Evolutionary conservation across 2,888 invertebrate genomes (phyloP), one percentile per base, ranked within the genome.

Genomic region (Drosophila kuntzei): DNA sequence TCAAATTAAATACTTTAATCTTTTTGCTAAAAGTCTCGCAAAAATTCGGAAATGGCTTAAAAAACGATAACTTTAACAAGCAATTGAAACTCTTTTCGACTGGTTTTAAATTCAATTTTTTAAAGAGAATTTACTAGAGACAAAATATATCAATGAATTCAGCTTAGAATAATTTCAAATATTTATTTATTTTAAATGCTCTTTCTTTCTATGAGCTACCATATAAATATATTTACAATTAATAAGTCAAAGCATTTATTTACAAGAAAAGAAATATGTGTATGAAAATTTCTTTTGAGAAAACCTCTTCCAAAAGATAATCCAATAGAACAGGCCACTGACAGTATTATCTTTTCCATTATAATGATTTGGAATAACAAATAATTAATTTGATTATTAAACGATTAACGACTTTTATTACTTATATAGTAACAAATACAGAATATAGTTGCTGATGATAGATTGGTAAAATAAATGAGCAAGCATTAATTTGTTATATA

Each of bases 221-320:
- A 36, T 47, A 29, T n/a, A 49, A 34, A 22, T 53, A 27, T 53
- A 53, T 53, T 27, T 51, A 51, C 37, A 51, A 22, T 50, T 20
- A 12, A 39, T 27, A 18, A 16, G 12, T 12, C 6, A 50, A 50
- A 22, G 34, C 16, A 36, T 50, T 25, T 36, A 22, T 36, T 50
- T 47, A 29, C 34, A 22, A 9, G n/a, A 34, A 22, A 50, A 50
- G 22, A 22, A 49, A 5, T 36, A 34, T 34, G 22, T 37, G 6
- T 36, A 11, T 12, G 5, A 12, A 25, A 22, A 16, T 0, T 3
- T 14, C 20, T 12, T 11, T 11, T 39, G 4, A 0, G 7, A 20
- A 41, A 41, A 1, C 1, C 39, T 11, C 11, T 4, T 34, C 1
- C 2, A 16, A 16, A 46, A 2, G 9, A 16, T 27, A 27, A 18